These are phyloP conservation scores for Poliocrania exsul DNA, from an alignment of 2,797 vertebrate species.

Conservation along the genomic window DNA sequence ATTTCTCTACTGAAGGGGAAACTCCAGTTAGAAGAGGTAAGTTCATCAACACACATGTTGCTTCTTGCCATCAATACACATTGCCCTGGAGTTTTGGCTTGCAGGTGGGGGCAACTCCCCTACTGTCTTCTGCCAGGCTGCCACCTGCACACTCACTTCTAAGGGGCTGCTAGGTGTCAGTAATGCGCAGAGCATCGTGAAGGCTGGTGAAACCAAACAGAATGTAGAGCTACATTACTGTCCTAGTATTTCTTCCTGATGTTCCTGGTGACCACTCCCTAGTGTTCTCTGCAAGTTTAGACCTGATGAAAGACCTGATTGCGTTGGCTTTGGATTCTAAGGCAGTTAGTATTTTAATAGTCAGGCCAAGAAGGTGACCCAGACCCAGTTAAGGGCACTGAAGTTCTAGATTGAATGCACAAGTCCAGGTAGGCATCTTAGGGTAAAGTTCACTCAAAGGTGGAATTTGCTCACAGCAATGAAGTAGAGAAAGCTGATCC, in stretches of 20 bases:
- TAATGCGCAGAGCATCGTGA: background rate
- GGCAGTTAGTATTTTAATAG: background rate
- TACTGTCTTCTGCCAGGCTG: background rate
- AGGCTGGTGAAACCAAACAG: background rate
- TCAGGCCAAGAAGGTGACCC: background rate
- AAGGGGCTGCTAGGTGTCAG: background rate
- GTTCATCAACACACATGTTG: accelerated
- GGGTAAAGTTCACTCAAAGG: background rate
- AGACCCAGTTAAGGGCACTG: accelerated
- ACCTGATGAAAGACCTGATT: background rate
- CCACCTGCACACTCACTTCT: background rate
- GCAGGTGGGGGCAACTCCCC: background rate
- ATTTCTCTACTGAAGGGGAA: background rate
- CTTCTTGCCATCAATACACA: background rate
- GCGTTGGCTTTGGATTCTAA: background rate
- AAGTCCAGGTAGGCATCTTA: background rate
- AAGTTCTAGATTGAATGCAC: background rate
- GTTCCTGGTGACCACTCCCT: background rate
- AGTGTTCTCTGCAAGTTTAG: background rate
- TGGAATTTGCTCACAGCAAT: background rate
- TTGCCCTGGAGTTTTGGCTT: background rate
- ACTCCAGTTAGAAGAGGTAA: background rate
- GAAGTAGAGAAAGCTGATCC: background rate
- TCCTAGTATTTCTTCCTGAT: background rate
- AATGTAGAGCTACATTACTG: background rate